These are phyloP conservation scores for Rugalucina vietnamica DNA, from an alignment of 2,888 invertebrate genomes.

Conservation along the genomic window DNA sequence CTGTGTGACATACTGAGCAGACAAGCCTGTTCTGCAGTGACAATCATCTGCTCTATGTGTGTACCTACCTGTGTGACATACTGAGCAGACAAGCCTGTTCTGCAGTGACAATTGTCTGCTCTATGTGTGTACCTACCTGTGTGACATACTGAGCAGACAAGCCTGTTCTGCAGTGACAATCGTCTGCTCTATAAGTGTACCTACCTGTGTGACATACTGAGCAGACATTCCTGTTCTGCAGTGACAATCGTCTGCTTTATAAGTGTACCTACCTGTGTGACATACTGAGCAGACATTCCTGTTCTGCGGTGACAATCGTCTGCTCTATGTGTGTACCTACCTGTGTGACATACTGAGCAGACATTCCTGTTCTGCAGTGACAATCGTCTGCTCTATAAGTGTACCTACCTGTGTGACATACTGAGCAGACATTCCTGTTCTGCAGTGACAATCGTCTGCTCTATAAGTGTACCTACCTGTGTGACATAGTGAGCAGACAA, in stretches of 20 bases:
- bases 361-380: conserved; percentile 46
- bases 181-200: conserved; percentile 47
- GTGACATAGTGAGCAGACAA: conserved; percentile 51
- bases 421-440: conserved; percentile 51
- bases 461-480: conserved; percentile 40
- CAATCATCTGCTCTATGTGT: conserved; percentile 52
- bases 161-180: conserved; percentile 37
- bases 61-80: conserved; percentile 35
- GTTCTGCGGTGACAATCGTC: conserved; percentile 39
- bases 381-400: conserved; percentile 51
- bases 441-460: conserved; percentile 44
- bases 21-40: conserved; percentile 39
- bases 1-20: conserved; percentile 43
- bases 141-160: conserved; percentile 49
- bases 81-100: conserved; percentile 46
- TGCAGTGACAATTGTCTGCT: conserved; percentile 43
- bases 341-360: conserved; percentile 43
- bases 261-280: too few relatives aligned
- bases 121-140: conserved; percentile 41
- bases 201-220: conserved; percentile 39
- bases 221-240: conserved; percentile 58
- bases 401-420: conserved; percentile 35
- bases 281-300: conserved; percentile 40
- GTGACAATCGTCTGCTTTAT: too few relatives aligned
- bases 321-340: conserved; percentile 48